phyloP scores from a whole-genome alignment of 2,888 invertebrate species.

The Tenthredo livida region DNA sequence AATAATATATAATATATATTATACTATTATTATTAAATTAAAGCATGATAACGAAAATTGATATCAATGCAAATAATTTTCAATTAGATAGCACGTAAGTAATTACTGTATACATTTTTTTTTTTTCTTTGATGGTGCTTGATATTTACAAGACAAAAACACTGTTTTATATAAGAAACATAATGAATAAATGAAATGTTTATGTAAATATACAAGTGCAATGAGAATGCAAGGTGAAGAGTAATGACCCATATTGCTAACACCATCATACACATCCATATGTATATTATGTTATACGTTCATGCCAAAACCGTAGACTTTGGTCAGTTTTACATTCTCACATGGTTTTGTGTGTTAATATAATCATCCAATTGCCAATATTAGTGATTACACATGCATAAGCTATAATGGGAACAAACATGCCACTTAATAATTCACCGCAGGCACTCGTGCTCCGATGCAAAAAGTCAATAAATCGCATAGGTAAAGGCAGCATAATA shows the following conservation, averaged over 20 bases:
- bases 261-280: background rate
- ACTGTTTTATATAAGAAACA: background rate
- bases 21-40: background rate
- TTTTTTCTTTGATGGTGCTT: constrained; percentile 18
- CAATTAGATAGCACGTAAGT: background rate
- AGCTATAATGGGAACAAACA: constrained; percentile 59
- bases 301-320: background rate
- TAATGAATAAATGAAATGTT: constrained; percentile 43
- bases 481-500: constrained; percentile 43
- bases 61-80: constrained; percentile 32
- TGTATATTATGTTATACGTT: constrained; percentile 26
- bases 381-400: constrained; percentile 57
- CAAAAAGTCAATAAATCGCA: constrained; percentile 62
- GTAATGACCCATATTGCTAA: constrained; percentile 15
- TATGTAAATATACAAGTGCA: constrained; percentile 44
- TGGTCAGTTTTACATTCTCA: background rate
- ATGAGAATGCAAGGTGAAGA: constrained; percentile 41
- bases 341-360: constrained; percentile 5
- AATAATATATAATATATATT: constrained; percentile 12
- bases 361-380: constrained; percentile 14
- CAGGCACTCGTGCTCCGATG: constrained; percentile 64
- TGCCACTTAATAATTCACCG: constrained; percentile 60
- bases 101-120: background rate
- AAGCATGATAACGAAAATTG: constrained; percentile 29
- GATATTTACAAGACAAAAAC: constrained; percentile 39